Evolutionary conservation across 2,797 vertebrate genomes (phyloP), one percentile per base, ranked within the genome.

Genomic region (Arctocebus calabarensis): DNA sequence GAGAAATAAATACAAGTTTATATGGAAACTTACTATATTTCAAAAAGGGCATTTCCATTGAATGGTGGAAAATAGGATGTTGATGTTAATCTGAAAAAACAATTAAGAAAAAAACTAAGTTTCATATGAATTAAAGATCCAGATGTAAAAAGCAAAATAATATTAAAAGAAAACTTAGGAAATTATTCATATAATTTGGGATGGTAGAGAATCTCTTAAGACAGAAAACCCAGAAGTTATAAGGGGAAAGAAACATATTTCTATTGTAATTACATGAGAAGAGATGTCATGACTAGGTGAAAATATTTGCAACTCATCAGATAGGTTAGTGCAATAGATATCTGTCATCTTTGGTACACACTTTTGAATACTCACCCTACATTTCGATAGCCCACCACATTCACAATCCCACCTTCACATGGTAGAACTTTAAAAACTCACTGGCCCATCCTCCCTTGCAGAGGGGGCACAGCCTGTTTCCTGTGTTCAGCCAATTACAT

Each of bases 41-140:
- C 37, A 87, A 37, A 93, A 89, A 12, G 48, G 34, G 3, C 32
- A 84, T 90, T 87, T 92, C 71, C n/a, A 92, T 70, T 87, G 32
- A 86, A 7, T 23, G 20, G 40, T 1, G 19, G 25, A 23, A 91
- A 91, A 25, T 9, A 8, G 5, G 17, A 16, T 62, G 48, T 1
- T 88, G 9, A 84, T 90, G 2, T 84, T 75, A 94, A 90, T 45
- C 64, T 92, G 43, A 66, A 74, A 73, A 78, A 59, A 90, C 62
- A 7, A 43, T 8, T 57, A 11, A 70, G 9, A 84, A 43, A 45
- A 74, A 79, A 82, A 90, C 19, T 70, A 34, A 86, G 78, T 48
- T 84, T 78, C 19, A 84, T 71, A 55, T 43, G 40, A 95, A 59
- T 79, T 87, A 45, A 59, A 92, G 34, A 79, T 70, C 57, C 66